Percentiles rank a stretch among this genome's conserved stretches.
Evolutionary conservation across 2,888 invertebrate species (phyloP).

Genomic region (Muscina levida): DNA sequence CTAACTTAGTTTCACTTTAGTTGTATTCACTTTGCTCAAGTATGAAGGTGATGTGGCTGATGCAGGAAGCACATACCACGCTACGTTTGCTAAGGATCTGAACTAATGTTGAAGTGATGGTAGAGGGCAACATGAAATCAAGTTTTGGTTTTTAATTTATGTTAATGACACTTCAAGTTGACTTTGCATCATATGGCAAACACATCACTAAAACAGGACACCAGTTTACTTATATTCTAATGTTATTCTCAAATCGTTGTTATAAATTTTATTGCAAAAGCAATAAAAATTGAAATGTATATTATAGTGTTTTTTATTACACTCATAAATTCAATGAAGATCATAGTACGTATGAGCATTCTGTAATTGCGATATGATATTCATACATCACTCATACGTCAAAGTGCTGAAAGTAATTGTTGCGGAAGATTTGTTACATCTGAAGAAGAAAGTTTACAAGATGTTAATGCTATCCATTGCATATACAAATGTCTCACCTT

Average conservation of each 20-base stretch:
- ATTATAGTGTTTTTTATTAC: not conserved
- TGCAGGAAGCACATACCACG: too few relatives aligned
- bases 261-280: not conserved
- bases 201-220: not conserved
- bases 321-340: not conserved
- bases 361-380: not conserved
- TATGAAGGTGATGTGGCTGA: too few relatives aligned
- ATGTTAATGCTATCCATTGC: too few relatives aligned
- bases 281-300: not conserved
- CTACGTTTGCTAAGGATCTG: too few relatives aligned
- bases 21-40: not conserved
- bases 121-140: not conserved
- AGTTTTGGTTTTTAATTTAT: constrained; percentile 48
- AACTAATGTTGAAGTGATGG: too few relatives aligned
- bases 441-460: too few relatives aligned
- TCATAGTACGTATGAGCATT: not conserved
- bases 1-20: constrained; percentile 7
- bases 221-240: constrained; percentile 41
- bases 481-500: too few relatives aligned
- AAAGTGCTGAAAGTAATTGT: not conserved
- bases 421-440: too few relatives aligned
- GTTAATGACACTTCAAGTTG: constrained; percentile 54
- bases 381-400: constrained; percentile 50
- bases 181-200: too few relatives aligned
- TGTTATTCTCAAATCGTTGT: not conserved